These are phyloP conservation scores for Diorhabda carinulata DNA, from an alignment of 1,140 invertebrate genomes.

Conservation along the genomic window DNA sequence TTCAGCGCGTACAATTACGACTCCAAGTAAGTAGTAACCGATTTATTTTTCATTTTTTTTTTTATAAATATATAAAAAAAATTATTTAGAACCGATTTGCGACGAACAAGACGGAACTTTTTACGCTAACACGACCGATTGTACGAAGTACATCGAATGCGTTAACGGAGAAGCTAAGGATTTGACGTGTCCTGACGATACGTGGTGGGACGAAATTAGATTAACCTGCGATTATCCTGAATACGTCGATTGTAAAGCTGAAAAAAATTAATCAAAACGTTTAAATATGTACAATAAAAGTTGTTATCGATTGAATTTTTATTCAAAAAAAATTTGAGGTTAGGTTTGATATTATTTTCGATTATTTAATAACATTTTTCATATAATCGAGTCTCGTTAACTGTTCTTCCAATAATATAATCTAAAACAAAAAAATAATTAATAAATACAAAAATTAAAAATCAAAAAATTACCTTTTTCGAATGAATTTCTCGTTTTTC, in stretches of 20 bases:
- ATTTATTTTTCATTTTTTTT: too few relatives aligned
- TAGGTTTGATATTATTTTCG: background rate
- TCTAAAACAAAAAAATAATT: slow-evolving; percentile 19
- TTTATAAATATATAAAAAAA: too few relatives aligned
- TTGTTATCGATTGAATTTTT: too few relatives aligned
- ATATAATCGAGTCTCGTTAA: slow-evolving; percentile 1
- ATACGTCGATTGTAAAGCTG: slow-evolving; percentile 26
- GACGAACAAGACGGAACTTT: slow-evolving; percentile 3
- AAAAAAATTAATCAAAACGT: too few relatives aligned
- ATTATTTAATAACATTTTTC: background rate
- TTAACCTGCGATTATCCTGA: slow-evolving; percentile 25
- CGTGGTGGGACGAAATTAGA: slow-evolving; percentile 21
- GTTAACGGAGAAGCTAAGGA: slow-evolving; percentile 5
- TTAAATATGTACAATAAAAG: too few relatives aligned
- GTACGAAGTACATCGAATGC: slow-evolving; percentile 24
- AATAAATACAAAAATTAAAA: background rate
- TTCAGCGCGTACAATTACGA: too few relatives aligned
- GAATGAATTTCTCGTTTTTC: slow-evolving; percentile 35
- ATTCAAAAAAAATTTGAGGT: too few relatives aligned
- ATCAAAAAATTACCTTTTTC: slow-evolving; percentile 30
- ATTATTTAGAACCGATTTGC: background rate
- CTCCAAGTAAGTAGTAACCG: too few relatives aligned
- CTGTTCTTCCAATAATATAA: slow-evolving; percentile 10
- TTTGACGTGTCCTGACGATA: slow-evolving; percentile 17
- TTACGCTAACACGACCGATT: slow-evolving; percentile 6